phyloP scores from a whole-genome alignment of 1,140 invertebrate species.

The Archivesica marissinica region DNA sequence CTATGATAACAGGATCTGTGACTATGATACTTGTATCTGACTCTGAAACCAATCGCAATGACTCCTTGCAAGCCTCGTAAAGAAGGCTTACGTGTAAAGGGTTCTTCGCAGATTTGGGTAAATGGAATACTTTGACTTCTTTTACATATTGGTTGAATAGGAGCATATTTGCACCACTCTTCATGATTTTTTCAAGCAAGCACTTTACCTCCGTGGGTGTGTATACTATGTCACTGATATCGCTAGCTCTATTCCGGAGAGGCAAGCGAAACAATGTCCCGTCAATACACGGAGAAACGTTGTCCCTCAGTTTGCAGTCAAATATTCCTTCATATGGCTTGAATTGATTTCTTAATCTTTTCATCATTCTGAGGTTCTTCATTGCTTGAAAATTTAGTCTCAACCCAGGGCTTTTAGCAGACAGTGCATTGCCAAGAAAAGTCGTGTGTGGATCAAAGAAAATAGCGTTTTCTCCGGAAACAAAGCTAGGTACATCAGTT shows the following conservation, averaged over 20 bases:
- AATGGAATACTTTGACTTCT: slow-evolving; percentile 72
- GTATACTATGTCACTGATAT: slow-evolving; percentile 74
- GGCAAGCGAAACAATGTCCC: slow-evolving; percentile 82
- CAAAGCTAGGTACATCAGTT: slow-evolving; percentile 79
- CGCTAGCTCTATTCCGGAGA: slow-evolving; percentile 73
- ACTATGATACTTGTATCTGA: neutral
- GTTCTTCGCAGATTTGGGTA: slow-evolving; percentile 52
- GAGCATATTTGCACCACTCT: slow-evolving; percentile 72
- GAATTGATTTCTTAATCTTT: slow-evolving; percentile 70
- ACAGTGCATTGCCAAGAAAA: slow-evolving; percentile 57
- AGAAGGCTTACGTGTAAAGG: slow-evolving; percentile 30
- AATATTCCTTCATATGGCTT: slow-evolving; percentile 76
- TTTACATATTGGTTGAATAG: slow-evolving; percentile 79
- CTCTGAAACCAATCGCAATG: neutral
- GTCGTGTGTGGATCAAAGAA: slow-evolving; percentile 79
- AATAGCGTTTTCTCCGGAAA: slow-evolving; percentile 73
- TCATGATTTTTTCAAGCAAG: slow-evolving; percentile 71
- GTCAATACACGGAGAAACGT: slow-evolving; percentile 31
- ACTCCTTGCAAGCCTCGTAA: slow-evolving; percentile 45
- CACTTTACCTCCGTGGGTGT: slow-evolving; percentile 66
- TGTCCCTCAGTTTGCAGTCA: slow-evolving; percentile 61
- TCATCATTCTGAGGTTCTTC: slow-evolving; percentile 53
- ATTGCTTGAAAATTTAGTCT: slow-evolving; percentile 65
- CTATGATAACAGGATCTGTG: too few relatives aligned
- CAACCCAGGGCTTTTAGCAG: slow-evolving; percentile 63